phyloP scores from a whole-genome alignment of 2,888 invertebrate species.

The Autographa gamma region DNA sequence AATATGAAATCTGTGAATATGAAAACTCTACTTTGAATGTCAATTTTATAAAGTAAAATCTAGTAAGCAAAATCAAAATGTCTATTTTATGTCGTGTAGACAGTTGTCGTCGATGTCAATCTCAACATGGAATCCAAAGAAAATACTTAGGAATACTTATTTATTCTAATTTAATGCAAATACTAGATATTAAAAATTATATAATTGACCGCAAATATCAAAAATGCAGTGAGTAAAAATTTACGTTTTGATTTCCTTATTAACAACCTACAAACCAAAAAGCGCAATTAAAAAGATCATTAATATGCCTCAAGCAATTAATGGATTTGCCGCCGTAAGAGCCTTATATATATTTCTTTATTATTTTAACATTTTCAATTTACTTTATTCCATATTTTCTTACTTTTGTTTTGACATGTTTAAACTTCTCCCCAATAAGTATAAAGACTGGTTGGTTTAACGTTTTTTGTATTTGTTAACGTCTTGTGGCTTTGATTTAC shows the following conservation, averaged over 20 bases:
- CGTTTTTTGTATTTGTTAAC: slow-evolving; percentile 6
- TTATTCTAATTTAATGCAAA: slow-evolving; percentile 5
- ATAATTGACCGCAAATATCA: slow-evolving; percentile 1
- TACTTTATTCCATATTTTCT: background rate
- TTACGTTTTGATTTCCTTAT: background rate
- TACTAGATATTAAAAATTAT: slow-evolving; percentile 10
- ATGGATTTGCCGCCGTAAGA: background rate
- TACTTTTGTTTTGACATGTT: background rate
- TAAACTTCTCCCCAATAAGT: background rate
- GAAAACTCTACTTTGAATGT: background rate
- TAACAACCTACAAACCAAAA: background rate
- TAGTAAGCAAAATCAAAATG: slow-evolving; percentile 14
- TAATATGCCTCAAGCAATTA: background rate
- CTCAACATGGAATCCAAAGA: slow-evolving; percentile 36
- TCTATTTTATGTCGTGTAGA: slow-evolving; percentile 8
- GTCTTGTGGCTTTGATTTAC: slow-evolving; percentile 16
- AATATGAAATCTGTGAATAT: background rate
- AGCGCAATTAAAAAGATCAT: background rate
- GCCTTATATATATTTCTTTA: background rate
- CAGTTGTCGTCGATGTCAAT: slow-evolving; percentile 23
- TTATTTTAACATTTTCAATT: background rate
- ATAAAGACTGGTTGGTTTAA: slow-evolving; percentile 9
- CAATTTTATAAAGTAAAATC: slow-evolving; percentile 8
- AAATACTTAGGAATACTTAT: slow-evolving; percentile 1
- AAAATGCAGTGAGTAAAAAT: slow-evolving; percentile 57